Evolutionary conservation across 2,797 vertebrate genomes (phyloP).

Genomic region (Lophius americanus): DNA sequence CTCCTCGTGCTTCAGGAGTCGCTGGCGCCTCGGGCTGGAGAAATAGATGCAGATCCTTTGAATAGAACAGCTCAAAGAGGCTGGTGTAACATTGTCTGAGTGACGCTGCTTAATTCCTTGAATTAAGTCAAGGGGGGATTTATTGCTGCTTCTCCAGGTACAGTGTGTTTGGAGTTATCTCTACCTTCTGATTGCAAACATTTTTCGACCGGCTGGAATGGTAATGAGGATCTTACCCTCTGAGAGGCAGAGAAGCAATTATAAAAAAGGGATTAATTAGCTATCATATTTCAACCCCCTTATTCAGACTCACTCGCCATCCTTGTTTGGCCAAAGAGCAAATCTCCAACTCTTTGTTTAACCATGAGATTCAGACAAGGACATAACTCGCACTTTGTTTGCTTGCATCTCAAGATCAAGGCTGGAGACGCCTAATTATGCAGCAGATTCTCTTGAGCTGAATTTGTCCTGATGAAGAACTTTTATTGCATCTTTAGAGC

Average conservation of each 20-base stretch:
- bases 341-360: conserved; percentile 49
- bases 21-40: conserved; percentile 42
- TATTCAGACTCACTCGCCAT: conserved; percentile 21
- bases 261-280: conserved; percentile 60
- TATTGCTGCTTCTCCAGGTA: conserved; percentile 31
- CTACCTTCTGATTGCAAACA: conserved; percentile 46
- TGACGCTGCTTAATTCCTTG: conserved; percentile 49
- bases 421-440: conserved; percentile 26
- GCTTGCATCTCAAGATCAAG: conserved; percentile 35
- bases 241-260: conserved; percentile 62
- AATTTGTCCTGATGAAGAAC: conserved; percentile 30
- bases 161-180: conserved; percentile 20
- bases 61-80: conserved; percentile 49
- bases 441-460: conserved; percentile 31
- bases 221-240: conserved; percentile 59
- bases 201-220: conserved; percentile 70
- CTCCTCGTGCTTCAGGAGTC: conserved; percentile 53
- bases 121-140: conserved; percentile 45
- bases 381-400: conserved; percentile 39
- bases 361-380: conserved; percentile 46
- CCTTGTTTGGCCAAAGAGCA: conserved; percentile 39
- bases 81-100: conserved; percentile 42
- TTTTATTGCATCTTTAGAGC: conserved; percentile 17
- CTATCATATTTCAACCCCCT: conserved; percentile 40
- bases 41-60: conserved; percentile 58